Evolutionary conservation across 2,888 invertebrate species (phyloP).

Genomic region (Didymodactylos carnosus): DNA sequence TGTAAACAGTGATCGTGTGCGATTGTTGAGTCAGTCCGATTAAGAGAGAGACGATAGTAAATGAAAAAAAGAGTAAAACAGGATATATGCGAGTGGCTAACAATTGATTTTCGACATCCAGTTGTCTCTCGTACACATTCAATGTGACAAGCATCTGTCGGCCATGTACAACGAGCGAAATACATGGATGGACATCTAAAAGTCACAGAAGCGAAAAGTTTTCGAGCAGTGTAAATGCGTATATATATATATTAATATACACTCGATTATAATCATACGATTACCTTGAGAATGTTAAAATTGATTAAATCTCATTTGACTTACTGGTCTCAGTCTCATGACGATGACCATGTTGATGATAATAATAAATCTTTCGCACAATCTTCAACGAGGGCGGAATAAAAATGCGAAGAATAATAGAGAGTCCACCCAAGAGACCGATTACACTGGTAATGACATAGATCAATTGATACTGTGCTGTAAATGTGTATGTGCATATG

Average conservation of each 20-base stretch:
- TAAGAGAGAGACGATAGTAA: not conserved
- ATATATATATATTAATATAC: too few relatives aligned
- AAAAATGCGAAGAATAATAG: not conserved
- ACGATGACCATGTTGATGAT: not conserved
- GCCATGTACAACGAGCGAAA: not conserved
- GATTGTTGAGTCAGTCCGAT: not conserved
- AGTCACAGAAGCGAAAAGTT: too few relatives aligned
- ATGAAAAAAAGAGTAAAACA: not conserved
- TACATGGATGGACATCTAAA: too few relatives aligned
- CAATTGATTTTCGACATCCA: not conserved
- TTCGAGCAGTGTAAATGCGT: too few relatives aligned
- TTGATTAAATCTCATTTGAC: too few relatives aligned
- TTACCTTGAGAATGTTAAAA: too few relatives aligned
- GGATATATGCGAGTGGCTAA: not conserved
- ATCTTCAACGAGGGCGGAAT: not conserved
- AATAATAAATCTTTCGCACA: not conserved
- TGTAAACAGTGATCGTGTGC: not conserved
- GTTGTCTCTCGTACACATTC: not conserved
- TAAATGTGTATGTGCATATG: not conserved
- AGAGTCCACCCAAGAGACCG: not conserved
- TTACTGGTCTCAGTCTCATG: not conserved
- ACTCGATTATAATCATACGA: too few relatives aligned
- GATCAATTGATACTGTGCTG: not conserved
- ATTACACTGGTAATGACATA: not conserved
- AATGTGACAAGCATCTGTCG: not conserved